phyloP scores from a whole-genome alignment of 1,140 invertebrate species.

The Dolichoris vasculosae region DNA sequence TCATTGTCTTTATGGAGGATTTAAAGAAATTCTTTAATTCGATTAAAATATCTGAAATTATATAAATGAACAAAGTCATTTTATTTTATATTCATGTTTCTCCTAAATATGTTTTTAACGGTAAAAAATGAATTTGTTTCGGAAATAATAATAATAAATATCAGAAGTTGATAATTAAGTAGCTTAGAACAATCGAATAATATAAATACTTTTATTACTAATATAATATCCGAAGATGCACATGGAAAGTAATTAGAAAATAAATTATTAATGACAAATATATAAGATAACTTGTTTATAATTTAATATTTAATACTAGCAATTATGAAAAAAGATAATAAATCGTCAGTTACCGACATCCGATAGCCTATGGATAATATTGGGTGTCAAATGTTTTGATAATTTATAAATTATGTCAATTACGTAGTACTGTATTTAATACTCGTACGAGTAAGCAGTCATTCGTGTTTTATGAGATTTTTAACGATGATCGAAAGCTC shows the following conservation, averaged over 20 bases:
- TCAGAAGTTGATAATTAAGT: background rate
- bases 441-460: background rate
- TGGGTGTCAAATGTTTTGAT: background rate
- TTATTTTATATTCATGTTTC: background rate
- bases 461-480: background rate
- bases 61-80: background rate
- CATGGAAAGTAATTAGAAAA: too few relatives aligned
- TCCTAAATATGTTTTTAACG: background rate
- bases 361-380: background rate
- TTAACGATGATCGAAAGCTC: background rate
- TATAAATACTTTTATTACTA: too few relatives aligned
- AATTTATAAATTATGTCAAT: background rate
- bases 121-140: background rate
- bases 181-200: background rate
- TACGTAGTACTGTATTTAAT: background rate
- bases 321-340: too few relatives aligned
- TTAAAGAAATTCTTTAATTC: background rate
- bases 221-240: too few relatives aligned
- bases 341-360: background rate
- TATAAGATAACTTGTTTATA: background rate
- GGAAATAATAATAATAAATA: background rate
- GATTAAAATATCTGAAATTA: background rate
- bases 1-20: background rate
- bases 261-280: too few relatives aligned
- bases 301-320: background rate